Evolutionary conservation across 2,113 vertebrate species (phyloP).

Genomic region (Austrofundulus limnaeus): DNA sequence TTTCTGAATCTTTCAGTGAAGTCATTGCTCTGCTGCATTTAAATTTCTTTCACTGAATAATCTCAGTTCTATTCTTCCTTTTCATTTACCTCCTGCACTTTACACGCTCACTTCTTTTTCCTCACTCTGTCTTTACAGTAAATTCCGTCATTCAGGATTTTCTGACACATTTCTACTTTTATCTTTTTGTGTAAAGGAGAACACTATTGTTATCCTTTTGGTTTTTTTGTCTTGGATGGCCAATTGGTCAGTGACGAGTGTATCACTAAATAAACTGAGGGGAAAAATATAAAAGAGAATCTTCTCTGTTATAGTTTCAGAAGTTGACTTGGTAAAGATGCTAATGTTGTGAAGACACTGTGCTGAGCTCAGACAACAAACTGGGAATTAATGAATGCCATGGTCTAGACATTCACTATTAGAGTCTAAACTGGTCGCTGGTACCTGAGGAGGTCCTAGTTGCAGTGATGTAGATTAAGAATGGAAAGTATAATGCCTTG

Average conservation of each 20-base stretch:
- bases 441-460: too few species aligned
- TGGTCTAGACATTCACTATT: too few species aligned
- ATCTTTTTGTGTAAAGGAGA: neutral
- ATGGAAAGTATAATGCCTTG: too few species aligned
- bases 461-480: neutral
- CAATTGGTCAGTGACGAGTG: neutral
- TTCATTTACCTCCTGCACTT: constrained; percentile 38
- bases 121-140: constrained; percentile 11
- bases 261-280: neutral
- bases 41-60: constrained; percentile 28
- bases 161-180: constrained; percentile 10
- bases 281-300: neutral
- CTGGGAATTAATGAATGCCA: too few species aligned
- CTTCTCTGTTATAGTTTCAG: constrained; percentile 37
- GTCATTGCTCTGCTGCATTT: constrained; percentile 52
- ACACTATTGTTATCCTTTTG: constrained; percentile 7
- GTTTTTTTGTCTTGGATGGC: neutral
- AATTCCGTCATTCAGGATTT: constrained; percentile 29
- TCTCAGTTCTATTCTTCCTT: constrained; percentile 4
- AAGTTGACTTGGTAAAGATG: constrained; percentile 44
- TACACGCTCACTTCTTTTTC: constrained; percentile 30
- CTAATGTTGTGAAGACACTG: constrained; percentile 48
- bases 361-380: constrained; percentile 50
- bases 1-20: constrained; percentile 39
- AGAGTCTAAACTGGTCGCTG: too few species aligned